Evolutionary conservation across 2,113 vertebrate species (phyloP).

Genomic region (Spea multiplicata): DNA sequence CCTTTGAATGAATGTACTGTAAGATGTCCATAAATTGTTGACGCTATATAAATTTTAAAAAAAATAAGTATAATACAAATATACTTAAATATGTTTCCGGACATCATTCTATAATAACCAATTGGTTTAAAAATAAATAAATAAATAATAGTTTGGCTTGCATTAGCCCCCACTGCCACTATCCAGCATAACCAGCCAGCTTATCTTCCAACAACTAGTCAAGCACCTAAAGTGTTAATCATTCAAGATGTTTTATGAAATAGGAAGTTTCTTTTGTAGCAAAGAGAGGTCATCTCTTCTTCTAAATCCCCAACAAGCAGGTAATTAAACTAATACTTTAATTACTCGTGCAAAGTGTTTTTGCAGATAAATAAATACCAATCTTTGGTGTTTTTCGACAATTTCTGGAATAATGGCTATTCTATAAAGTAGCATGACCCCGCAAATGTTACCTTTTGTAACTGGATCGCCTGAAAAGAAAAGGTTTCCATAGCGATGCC

Average conservation of each 20-base stretch:
- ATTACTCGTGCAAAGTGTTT: conserved; percentile 63
- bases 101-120: too few relatives aligned
- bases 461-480: conserved; percentile 72
- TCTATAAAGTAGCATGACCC: conserved; percentile 63
- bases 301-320: conserved; percentile 56
- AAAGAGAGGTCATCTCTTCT: conserved; percentile 53
- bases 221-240: not conserved
- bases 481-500: conserved; percentile 75
- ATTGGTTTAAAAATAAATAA: too few relatives aligned
- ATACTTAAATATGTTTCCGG: too few relatives aligned
- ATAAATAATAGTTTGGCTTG: too few relatives aligned
- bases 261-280: conserved; percentile 48
- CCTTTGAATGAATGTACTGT: too few relatives aligned
- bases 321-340: conserved; percentile 59
- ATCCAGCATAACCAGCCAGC: too few relatives aligned
- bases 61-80: too few relatives aligned
- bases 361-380: conserved; percentile 62
- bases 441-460: conserved; percentile 78
- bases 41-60: too few relatives aligned
- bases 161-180: too few relatives aligned
- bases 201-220: not conserved
- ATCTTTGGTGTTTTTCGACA: conserved; percentile 52
- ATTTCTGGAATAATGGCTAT: conserved; percentile 67
- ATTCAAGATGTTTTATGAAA: conserved; percentile 16
- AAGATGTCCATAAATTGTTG: too few relatives aligned